Conservation (phyloP, 1,140 invertebrate species). For the Sminthurinus signatus region DNA sequence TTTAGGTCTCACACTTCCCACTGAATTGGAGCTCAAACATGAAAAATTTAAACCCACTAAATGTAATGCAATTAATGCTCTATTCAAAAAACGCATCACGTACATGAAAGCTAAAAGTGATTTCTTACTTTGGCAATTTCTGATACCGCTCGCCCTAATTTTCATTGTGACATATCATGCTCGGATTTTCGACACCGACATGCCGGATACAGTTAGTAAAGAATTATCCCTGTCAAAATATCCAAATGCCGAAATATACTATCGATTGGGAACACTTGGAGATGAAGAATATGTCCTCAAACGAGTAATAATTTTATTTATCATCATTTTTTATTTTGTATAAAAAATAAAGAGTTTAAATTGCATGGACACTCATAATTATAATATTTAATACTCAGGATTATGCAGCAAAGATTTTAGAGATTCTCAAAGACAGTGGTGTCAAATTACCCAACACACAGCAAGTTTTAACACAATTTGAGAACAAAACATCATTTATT, state of each 20-base stretch:
- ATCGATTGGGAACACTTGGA: constrained; percentile 1
- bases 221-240: background rate
- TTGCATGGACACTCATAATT: no score
- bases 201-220: background rate
- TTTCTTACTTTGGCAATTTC: constrained; percentile 17
- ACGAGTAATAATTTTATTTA: background rate
- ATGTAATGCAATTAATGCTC: background rate
- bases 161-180: constrained; percentile 14
- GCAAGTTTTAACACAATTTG: background rate
- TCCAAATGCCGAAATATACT: background rate
- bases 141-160: constrained; percentile 17
- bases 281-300: background rate
- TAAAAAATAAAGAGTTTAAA: background rate
- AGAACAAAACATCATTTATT: background rate
- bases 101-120: constrained; percentile 7
- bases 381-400: background rate
- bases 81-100: constrained; percentile 6
- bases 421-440: background rate
- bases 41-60: constrained; percentile 2
- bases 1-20: background rate
- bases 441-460: background rate
- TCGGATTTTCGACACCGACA: background rate
- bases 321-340: background rate
- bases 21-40: background rate
- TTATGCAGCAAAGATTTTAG: background rate